A percentile compares a stretch with the other conserved stretches of the same genome.
phyloP scores from a whole-genome alignment of 2,888 invertebrate genomes.

The Mimas tiliae region DNA sequence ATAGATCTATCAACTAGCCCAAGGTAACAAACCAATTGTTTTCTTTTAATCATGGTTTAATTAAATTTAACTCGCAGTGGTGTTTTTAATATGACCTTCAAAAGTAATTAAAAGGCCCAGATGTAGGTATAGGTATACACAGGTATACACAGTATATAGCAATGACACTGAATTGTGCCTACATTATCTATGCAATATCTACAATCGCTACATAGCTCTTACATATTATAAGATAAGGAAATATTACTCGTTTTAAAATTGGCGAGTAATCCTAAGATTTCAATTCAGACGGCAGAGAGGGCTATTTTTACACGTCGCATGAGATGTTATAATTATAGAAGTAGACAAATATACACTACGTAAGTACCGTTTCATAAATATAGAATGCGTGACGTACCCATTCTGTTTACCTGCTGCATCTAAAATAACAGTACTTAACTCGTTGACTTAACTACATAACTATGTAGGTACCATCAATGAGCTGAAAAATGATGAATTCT shows the following conservation, averaged over 20 bases:
- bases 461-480: too few relatives aligned
- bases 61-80: too few relatives aligned
- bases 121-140: too few relatives aligned
- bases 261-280: constrained; percentile 37
- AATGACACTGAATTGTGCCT: background rate
- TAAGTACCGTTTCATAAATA: constrained; percentile 59
- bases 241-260: constrained; percentile 14
- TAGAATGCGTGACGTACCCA: constrained; percentile 55
- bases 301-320: constrained; percentile 63
- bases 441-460: too few relatives aligned
- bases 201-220: background rate
- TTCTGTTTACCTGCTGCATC: constrained; percentile 39
- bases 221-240: background rate
- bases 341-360: constrained; percentile 59
- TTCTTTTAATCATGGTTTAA: too few relatives aligned
- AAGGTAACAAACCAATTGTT: too few relatives aligned
- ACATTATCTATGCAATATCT: background rate
- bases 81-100: too few relatives aligned
- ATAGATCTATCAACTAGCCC: too few relatives aligned
- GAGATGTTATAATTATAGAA: constrained; percentile 65
- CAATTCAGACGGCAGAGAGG: constrained; percentile 41
- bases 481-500: too few relatives aligned
- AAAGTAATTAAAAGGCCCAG: too few relatives aligned
- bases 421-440: background rate
- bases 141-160: too few relatives aligned